Evolutionary conservation across 2,113 vertebrate species (phyloP).

Genomic region (Chlamydotis undulata): DNA sequence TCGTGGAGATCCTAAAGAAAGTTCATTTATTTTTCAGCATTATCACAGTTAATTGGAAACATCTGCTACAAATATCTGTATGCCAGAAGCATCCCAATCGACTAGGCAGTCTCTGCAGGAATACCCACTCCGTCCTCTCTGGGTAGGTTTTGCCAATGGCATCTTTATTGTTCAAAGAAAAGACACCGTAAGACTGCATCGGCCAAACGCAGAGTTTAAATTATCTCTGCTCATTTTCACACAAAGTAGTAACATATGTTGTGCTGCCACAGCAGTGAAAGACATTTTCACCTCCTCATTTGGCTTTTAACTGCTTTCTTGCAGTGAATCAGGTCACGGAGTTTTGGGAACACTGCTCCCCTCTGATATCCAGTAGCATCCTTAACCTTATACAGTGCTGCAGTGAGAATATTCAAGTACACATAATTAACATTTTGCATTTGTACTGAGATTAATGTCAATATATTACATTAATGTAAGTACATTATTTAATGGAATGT

Average conservation of each 20-base stretch:
- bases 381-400: background rate
- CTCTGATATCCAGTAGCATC: background rate
- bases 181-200: background rate
- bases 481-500: background rate
- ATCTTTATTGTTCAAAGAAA: constrained; percentile 44
- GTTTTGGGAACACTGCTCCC: background rate
- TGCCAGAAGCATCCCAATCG: constrained; percentile 25
- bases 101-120: constrained; percentile 21
- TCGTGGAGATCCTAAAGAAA: background rate
- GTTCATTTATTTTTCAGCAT: constrained; percentile 40
- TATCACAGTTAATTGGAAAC: constrained; percentile 57
- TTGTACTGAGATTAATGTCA: background rate
- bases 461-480: background rate
- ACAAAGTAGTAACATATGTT: constrained; percentile 36
- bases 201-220: constrained; percentile 36
- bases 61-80: constrained; percentile 47
- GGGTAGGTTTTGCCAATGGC: constrained; percentile 16
- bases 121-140: constrained; percentile 9
- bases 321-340: background rate
- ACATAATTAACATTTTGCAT: background rate
- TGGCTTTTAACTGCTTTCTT: constrained; percentile 8
- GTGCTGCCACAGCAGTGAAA: constrained; percentile 43
- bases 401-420: background rate
- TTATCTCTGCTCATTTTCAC: constrained; percentile 44
- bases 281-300: background rate